Conservation (phyloP, 1,140 invertebrate species). For the Scaptomyza pallida region DNA sequence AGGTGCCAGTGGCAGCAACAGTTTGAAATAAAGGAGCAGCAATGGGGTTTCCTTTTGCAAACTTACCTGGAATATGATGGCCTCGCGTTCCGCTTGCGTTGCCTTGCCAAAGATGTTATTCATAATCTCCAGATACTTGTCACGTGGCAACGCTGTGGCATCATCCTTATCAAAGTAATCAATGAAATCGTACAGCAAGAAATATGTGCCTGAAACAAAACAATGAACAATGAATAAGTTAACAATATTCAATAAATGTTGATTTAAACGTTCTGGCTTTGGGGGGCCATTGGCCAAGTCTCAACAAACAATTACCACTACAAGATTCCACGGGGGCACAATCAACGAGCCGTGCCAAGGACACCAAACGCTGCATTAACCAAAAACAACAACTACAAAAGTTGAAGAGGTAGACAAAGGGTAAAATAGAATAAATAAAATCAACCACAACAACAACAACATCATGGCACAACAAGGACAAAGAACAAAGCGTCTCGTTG, state of each 20-base stretch:
- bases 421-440: slow-evolving; percentile 71
- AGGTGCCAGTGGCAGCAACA: slow-evolving; percentile 7
- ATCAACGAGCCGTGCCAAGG: slow-evolving; percentile 74
- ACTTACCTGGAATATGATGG: slow-evolving; percentile 94
- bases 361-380: slow-evolving; percentile 71
- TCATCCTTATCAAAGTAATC: slow-evolving; percentile 95
- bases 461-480: slow-evolving; percentile 29
- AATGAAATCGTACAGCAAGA: slow-evolving; percentile 95
- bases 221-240: not conserved
- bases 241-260: not conserved
- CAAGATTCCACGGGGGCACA: slow-evolving; percentile 48
- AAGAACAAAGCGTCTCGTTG: slow-evolving; percentile 74
- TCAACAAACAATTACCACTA: slow-evolving; percentile 77
- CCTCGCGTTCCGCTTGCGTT: slow-evolving; percentile 92
- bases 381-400: slow-evolving; percentile 17
- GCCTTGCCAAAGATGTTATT: slow-evolving; percentile 95
- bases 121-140: slow-evolving; percentile 93
- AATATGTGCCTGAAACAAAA: slow-evolving; percentile 91
- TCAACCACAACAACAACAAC: slow-evolving; percentile 43
- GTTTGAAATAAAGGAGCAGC: too few relatives aligned
- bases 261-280: not conserved
- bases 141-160: slow-evolving; percentile 90
- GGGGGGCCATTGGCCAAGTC: slow-evolving; percentile 29
- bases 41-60: not conserved
- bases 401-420: slow-evolving; percentile 49